Percentiles rank a stretch among this genome's conserved stretches.
These are phyloP conservation scores for Belgica antarctica DNA, from an alignment of 2,888 invertebrate genomes.

Conservation along the genomic window DNA sequence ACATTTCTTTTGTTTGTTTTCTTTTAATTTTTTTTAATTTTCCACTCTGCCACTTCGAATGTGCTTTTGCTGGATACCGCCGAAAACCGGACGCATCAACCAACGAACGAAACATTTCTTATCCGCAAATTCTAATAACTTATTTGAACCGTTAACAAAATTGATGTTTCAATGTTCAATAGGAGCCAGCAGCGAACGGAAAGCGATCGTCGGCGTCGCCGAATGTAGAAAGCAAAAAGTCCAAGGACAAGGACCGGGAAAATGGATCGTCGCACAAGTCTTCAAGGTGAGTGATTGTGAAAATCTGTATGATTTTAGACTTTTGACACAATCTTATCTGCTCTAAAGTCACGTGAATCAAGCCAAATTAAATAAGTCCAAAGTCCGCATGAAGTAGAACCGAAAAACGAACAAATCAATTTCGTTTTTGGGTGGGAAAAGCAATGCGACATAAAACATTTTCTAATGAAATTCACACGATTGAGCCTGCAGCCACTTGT, in stretches of 20 bases:
- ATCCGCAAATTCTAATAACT: not conserved
- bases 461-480: not conserved
- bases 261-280: conserved; percentile 50
- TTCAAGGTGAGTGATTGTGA: conserved; percentile 57
- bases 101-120: not conserved
- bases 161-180: conserved; percentile 36
- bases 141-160: conserved; percentile 27
- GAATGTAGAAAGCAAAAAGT: conserved; percentile 14
- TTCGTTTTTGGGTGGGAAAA: conserved; percentile 30
- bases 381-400: conserved; percentile 23
- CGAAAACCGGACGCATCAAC: not conserved
- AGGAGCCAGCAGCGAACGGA: conserved; percentile 17
- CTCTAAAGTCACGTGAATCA: conserved; percentile 21
- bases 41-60: not conserved
- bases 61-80: not conserved
- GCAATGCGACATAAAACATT: conserved; percentile 10
- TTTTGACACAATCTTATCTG: too few relatives aligned
- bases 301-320: not conserved
- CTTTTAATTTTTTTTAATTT: not conserved
- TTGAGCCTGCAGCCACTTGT: too few relatives aligned
- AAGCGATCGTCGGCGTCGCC: conserved; percentile 25
- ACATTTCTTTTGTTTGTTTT: conserved; percentile 2
- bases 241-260: conserved; percentile 23
- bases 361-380: conserved; percentile 32
- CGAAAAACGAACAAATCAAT: conserved; percentile 20